Conservation (phyloP, 2,797 vertebrate species). For the Crax fasciolata region DNA sequence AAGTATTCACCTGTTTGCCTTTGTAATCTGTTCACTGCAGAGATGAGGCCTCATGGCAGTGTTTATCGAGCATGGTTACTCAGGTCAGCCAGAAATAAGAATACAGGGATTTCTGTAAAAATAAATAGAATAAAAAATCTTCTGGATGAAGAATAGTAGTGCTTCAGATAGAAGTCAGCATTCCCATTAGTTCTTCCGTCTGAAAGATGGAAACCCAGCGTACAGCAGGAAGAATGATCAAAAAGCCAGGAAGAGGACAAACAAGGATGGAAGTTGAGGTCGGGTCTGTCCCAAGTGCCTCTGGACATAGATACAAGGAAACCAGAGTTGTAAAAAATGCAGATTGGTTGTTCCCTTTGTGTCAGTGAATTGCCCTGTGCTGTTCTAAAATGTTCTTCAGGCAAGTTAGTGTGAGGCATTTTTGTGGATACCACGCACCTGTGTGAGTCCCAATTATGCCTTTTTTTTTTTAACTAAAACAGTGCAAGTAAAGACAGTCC, state of each 20-base stretch:
- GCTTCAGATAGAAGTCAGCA: not conserved
- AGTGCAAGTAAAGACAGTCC: not conserved
- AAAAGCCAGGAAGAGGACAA: not conserved
- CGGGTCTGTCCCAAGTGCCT: not conserved
- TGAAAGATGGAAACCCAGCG: not conserved
- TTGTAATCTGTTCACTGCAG: not conserved
- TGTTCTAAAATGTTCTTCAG: not conserved
- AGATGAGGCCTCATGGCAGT: not conserved
- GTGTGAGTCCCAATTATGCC: not conserved
- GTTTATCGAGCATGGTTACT: not conserved
- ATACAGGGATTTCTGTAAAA: not conserved
- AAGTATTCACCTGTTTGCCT: not conserved
- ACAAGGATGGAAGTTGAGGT: not conserved
- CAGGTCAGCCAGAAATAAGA: not conserved
- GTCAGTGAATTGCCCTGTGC: not conserved
- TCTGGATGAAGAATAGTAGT: not conserved
- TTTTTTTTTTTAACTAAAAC: not conserved
- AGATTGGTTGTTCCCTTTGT: not conserved
- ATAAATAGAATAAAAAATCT: not conserved
- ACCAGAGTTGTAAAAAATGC: not conserved
- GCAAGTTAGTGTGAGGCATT: not conserved
- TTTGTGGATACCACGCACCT: accelerated
- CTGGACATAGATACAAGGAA: not conserved
- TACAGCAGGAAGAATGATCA: not conserved
- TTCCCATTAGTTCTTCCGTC: not conserved